These are phyloP conservation scores for Varanus salvator DNA, from an alignment of 2,113 vertebrate species.

Conservation along the genomic window DNA sequence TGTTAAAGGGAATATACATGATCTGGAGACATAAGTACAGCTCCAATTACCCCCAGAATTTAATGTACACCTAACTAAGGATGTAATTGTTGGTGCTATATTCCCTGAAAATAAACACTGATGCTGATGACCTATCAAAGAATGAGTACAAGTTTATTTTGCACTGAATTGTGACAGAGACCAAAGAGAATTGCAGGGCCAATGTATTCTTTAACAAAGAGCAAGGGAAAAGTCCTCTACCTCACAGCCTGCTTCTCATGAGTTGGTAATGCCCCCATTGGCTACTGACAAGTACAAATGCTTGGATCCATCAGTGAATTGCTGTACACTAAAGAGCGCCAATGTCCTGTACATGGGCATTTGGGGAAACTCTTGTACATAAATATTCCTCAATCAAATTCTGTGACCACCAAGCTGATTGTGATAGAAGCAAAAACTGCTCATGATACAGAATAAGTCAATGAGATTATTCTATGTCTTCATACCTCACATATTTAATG, in stretches of 20 bases:
- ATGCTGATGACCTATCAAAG: neutral
- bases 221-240: neutral
- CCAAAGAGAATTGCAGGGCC: neutral
- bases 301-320: neutral
- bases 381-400: neutral
- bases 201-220: neutral
- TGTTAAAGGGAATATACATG: neutral
- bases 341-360: neutral
- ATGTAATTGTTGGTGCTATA: neutral
- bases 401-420: neutral
- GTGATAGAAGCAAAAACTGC: slow-evolving; percentile 6
- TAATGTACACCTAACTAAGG: neutral
- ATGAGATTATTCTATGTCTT: neutral
- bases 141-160: neutral
- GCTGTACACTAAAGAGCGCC: no score
- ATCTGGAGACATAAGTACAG: neutral
- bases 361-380: neutral
- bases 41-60: neutral
- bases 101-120: neutral
- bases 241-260: neutral
- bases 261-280: neutral
- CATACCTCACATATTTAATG: neutral
- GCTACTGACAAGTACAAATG: neutral
- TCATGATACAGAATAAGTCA: neutral
- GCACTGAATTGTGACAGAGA: neutral